Percentiles rank a stretch among this genome's conserved stretches.
phyloP scores from a whole-genome alignment of 1,140 invertebrate species.

The Lutraria rhynchaena region DNA sequence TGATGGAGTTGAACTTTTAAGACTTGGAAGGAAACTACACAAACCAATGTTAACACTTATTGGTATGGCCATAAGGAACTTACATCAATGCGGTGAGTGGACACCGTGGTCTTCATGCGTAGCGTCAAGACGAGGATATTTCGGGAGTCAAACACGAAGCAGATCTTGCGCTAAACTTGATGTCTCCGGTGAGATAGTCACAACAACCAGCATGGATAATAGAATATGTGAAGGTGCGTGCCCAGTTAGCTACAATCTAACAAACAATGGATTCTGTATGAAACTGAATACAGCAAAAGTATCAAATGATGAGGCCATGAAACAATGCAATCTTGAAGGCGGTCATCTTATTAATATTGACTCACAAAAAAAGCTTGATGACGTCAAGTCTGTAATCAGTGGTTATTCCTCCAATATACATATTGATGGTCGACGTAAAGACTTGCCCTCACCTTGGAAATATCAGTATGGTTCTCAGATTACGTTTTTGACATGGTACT shows the following conservation, averaged over 20 bases:
- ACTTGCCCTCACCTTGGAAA: no score
- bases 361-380: neutral
- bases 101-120: neutral
- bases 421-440: no score
- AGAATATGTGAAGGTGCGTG: neutral
- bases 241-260: neutral
- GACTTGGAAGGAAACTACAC: neutral
- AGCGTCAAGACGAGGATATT: neutral
- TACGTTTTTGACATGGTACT: no score
- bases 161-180: neutral
- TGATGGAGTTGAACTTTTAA: neutral
- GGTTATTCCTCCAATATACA: no score
- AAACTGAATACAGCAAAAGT: neutral
- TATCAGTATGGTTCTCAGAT: no score
- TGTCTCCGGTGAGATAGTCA: no score
- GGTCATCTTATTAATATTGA: slow-evolving; percentile 3
- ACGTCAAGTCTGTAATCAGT: neutral
- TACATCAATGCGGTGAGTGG: neutral
- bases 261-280: neutral
- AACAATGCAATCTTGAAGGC: neutral
- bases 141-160: neutral
- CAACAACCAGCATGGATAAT: neutral
- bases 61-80: no score
- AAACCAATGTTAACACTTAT: no score
- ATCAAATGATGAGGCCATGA: neutral